Conservation (phyloP, 1,140 invertebrate species). For the Neodiprion lecontei region DNA sequence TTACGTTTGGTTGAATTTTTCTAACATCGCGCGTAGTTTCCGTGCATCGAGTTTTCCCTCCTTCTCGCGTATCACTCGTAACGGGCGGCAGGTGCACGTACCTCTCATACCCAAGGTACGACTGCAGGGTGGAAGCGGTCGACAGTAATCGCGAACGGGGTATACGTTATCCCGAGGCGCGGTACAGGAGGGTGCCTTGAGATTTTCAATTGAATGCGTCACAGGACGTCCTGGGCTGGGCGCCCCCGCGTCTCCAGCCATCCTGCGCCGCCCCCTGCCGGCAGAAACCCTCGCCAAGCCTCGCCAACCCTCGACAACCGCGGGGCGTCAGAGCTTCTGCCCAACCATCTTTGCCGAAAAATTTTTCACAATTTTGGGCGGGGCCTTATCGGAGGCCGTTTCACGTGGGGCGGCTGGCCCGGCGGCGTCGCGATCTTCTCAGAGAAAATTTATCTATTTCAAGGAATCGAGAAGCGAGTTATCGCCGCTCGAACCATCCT, state of each 20-base stretch:
- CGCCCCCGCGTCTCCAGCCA: constrained; percentile 44
- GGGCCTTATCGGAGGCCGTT: no score
- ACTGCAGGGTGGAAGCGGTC: constrained; percentile 36
- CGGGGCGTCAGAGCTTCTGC: constrained; percentile 11
- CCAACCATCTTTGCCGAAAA: constrained; percentile 22
- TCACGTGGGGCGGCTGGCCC: background rate
- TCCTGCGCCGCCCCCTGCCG: constrained; percentile 21
- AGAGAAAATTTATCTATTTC: constrained; percentile 46
- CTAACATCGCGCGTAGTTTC: no score
- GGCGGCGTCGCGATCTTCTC: constrained; percentile 1
- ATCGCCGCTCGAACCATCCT: background rate
- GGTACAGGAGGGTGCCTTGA: constrained; percentile 52
- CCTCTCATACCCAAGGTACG: no score
- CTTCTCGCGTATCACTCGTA: background rate
- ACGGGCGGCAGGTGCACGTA: background rate
- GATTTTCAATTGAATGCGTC: constrained; percentile 59
- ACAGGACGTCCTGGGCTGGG: constrained; percentile 54
- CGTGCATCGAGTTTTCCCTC: no score
- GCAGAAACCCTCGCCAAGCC: constrained; percentile 1
- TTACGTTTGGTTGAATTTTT: no score
- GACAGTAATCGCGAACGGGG: constrained; percentile 34
- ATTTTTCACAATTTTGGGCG: constrained; percentile 35
- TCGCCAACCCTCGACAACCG: background rate
- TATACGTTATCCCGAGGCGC: constrained; percentile 41
- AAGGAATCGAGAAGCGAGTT: background rate